These are phyloP conservation scores for Erebia palarica DNA, from an alignment of 2,888 invertebrate species.

Conservation along the genomic window DNA sequence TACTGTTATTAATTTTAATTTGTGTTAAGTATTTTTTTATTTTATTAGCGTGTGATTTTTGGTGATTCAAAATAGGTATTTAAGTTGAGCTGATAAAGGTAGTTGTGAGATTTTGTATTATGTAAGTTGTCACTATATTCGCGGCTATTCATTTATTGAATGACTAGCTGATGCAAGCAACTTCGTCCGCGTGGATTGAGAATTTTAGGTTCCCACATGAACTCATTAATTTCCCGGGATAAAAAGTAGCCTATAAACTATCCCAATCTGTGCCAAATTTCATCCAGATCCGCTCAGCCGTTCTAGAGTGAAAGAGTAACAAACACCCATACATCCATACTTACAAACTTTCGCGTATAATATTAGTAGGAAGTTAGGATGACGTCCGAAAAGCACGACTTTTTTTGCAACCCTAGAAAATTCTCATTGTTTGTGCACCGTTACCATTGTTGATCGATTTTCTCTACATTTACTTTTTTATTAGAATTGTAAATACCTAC, in stretches of 20 bases:
- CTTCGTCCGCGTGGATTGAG: too few species aligned
- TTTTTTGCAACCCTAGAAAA: neutral
- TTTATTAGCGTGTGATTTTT: too few species aligned
- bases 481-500: neutral
- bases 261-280: neutral
- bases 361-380: neutral
- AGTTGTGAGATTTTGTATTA: too few species aligned
- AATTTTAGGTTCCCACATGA: too few species aligned
- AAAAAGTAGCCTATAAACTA: neutral
- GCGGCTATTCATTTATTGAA: too few species aligned
- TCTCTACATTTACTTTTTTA: neutral
- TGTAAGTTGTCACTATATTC: too few species aligned
- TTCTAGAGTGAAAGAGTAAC: neutral
- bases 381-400: neutral
- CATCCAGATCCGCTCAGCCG: too few species aligned
- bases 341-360: neutral
- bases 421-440: conserved; percentile 1
- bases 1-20: too few species aligned
- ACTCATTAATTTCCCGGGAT: neutral
- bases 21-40: too few species aligned
- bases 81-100: too few species aligned
- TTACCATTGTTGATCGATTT: conserved; percentile 15
- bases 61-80: too few species aligned
- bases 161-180: too few species aligned
- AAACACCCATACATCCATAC: neutral